phyloP scores from a whole-genome alignment of 2,113 vertebrate species.

The Litocranius walleri region DNA sequence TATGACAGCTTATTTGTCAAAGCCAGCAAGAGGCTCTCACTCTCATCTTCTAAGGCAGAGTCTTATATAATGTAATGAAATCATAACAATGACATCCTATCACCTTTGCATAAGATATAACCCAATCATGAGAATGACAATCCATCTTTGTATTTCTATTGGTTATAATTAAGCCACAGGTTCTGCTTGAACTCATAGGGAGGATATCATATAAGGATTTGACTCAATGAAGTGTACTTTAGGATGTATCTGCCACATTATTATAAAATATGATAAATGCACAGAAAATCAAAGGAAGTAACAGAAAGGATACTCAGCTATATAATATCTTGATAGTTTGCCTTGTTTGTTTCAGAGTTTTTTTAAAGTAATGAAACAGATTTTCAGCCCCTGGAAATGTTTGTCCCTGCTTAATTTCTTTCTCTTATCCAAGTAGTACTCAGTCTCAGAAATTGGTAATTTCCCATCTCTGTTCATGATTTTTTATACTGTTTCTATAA shows the following conservation, averaged over 20 bases:
- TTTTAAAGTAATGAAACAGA: not conserved
- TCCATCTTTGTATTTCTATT: not conserved
- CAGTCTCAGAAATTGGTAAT: not conserved
- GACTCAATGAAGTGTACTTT: not conserved
- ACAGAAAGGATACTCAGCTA: not conserved
- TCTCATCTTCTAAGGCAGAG: not conserved
- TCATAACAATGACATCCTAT: not conserved
- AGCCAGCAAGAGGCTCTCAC: not conserved
- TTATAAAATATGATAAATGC: conserved; percentile 1
- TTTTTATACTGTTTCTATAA: not conserved
- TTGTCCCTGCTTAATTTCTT: not conserved
- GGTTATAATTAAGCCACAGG: not conserved
- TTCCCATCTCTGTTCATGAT: not conserved
- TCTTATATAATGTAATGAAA: not conserved
- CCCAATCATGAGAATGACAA: not conserved
- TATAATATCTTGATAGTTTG: not conserved
- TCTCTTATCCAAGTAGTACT: not conserved
- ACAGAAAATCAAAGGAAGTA: not conserved
- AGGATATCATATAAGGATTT: not conserved
- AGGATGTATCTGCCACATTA: not conserved
- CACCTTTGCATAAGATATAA: not conserved
- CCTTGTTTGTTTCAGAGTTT: not conserved
- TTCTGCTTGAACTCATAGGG: not conserved
- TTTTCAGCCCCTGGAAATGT: not conserved
- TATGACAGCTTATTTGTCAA: not conserved